Base-by-base conservation (phyloP, 2,797 vertebrate species). In the Gadopsis bispinosus region DNA sequence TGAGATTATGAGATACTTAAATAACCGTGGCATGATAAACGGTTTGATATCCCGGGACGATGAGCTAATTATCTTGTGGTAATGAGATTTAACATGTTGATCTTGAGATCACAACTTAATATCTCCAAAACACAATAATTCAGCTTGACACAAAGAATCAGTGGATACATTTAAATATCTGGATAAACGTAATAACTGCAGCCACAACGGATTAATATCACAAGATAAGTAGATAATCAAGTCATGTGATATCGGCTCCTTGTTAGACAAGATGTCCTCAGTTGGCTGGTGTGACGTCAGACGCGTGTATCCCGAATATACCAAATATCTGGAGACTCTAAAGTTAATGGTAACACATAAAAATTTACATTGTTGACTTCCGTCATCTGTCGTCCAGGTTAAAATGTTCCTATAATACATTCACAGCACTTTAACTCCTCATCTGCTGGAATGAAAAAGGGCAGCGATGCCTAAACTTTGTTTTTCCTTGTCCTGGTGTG, bases 1-100 rank as follows among this genome's bases (percentile, higher is more conserved):
- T 51, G 39, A 16, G 31, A 76, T 66, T 63, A 60, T 45, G 22
- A 65, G 14, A 33, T 13, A 31, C 10, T 69, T 59, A 16, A 72
- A 29, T 35, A 35, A 6, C 35, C 7, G 7, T 35, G 6, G 7
- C 35, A 35, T 7, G 14, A 35, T 53, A n/a, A 54, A 17, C n/a
- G 8, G 26, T 35, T 48, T 48, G 20, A 70, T 53, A 29, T 37
- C 20, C 1, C 3, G 5, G 1, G 22, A 69, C 47, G 22, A 75
- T 13, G 69, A 73, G 73, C n/a, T 47, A 31, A 51, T 73, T 71
- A 70, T 58, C 43, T 29, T 0, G 0, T 16, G 19, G 7, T 69
- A 55, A 73, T 58, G 20, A 45, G 65, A 14, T 59, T 55, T 43
- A 48, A 59, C 3, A 19, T 29, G n/a, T 29, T 58, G 31, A 31